Evolutionary conservation across 2,797 vertebrate species (phyloP).

Genomic region (Holocentrus rufus): DNA sequence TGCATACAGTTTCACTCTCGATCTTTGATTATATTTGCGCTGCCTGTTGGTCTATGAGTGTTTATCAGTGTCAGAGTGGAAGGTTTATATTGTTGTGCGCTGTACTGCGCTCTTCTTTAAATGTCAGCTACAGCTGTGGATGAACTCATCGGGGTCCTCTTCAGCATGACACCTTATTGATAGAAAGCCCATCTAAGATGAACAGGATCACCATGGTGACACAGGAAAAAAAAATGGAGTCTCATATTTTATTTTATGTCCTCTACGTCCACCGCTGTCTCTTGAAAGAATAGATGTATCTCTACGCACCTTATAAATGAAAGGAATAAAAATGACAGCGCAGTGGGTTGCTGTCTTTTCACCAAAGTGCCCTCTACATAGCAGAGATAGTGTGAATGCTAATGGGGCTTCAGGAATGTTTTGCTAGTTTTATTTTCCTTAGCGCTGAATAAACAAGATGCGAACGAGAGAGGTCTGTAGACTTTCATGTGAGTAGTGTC

Average conservation of each 20-base stretch:
- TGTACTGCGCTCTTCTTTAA: slow-evolving; percentile 59
- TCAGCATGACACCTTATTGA: slow-evolving; percentile 62
- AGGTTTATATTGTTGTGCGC: slow-evolving; percentile 36
- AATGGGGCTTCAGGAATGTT: slow-evolving; percentile 11
- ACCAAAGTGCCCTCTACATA: slow-evolving; percentile 4
- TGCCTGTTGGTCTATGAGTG: neutral
- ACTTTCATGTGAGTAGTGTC: slow-evolving; percentile 15
- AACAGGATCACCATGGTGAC: slow-evolving; percentile 74
- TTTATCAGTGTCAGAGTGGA: neutral
- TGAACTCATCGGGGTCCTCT: slow-evolving; percentile 60
- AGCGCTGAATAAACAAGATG: slow-evolving; percentile 42
- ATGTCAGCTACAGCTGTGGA: slow-evolving; percentile 69
- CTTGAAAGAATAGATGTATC: slow-evolving; percentile 41
- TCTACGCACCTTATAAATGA: slow-evolving; percentile 47
- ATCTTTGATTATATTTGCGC: neutral
- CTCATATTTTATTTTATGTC: slow-evolving; percentile 42
- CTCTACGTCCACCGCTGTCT: slow-evolving; percentile 16
- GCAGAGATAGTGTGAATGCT: slow-evolving; percentile 22
- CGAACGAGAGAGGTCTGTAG: slow-evolving; percentile 31
- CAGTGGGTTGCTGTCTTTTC: slow-evolving; percentile 14
- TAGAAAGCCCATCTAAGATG: slow-evolving; percentile 73
- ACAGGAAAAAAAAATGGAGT: slow-evolving; percentile 28
- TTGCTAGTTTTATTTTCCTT: slow-evolving; percentile 21
- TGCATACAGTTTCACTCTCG: neutral
- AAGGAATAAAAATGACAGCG: slow-evolving; percentile 35